Base-by-base conservation (phyloP, 2,797 vertebrate species). In the Ciconia nigra region DNA sequence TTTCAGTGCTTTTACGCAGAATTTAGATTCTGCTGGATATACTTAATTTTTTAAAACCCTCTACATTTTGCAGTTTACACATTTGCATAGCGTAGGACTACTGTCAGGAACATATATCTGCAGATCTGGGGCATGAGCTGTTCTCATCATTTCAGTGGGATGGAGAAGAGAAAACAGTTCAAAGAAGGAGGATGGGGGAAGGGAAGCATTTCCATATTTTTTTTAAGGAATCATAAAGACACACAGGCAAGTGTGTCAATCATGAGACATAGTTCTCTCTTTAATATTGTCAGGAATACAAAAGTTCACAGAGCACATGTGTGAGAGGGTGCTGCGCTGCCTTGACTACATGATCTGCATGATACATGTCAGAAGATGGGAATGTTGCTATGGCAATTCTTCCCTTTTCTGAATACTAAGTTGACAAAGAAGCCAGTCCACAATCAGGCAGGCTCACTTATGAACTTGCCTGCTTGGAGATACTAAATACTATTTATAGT, bases 11-110 rank as follows among this genome's bases (percentile, higher is more conserved):
- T 87, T 77, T 83, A 51, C n/a, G 83, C 62, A 51, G 63, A 83
- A 83, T 97, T 92, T 94, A 89, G 79, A 65, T 84, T 92, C 91
- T 89, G 66, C 85, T 93, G 72, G 93, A 65, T 92, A 55, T 86
- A 77, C 76, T 90, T 96, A 86, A 83, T 93, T 95, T 95, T 94
- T 88, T 87, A 26, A 90, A 95, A 77, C 51, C 41, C 37, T 92
- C 71, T 92, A 25, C 72, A 94, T 97, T 97, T 96, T 96, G 89
- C 89, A 85, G 51, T 95, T 96, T 96, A 95, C 83, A 86, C 80
- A 91, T 97, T 97, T 97, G 90, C 93, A 91, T 93, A 95, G 91
- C 81, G 91, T 95, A 66, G 94, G 93, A 92, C 96, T 98, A 86
- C 93, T 96, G 87, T 96, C 90, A 94, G 73, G 89, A 97, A 96